Conservation (phyloP, 2,888 invertebrate species). For the Escarpia spicata region DNA sequence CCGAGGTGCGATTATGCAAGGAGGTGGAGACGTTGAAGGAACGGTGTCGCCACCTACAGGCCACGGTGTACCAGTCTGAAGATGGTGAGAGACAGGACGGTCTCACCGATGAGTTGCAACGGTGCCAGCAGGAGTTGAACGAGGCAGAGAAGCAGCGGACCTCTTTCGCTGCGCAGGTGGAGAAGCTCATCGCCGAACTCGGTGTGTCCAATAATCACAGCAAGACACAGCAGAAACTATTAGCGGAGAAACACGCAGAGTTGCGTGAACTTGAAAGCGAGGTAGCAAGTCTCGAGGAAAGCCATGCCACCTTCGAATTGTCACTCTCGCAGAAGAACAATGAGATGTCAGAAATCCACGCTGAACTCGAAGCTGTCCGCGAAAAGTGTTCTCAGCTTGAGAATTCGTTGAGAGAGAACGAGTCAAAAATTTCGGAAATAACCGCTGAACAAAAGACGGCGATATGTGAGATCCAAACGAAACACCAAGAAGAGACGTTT, state of each 20-base stretch:
- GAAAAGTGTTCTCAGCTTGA: neutral
- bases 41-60: conserved; percentile 2
- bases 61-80: neutral
- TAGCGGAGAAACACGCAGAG: neutral
- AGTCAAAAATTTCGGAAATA: neutral
- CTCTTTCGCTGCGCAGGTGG: neutral
- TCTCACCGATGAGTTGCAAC: neutral
- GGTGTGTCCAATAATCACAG: neutral
- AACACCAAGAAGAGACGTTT: conserved; percentile 29
- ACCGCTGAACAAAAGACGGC: neutral
- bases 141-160: neutral
- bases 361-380: neutral
- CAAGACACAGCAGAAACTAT: neutral
- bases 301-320: neutral
- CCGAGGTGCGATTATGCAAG: neutral
- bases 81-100: neutral
- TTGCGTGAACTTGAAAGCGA: neutral
- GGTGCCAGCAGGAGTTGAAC: neutral
- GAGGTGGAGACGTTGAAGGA: neutral
- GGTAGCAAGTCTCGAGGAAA: neutral
- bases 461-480: neutral
- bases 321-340: neutral
- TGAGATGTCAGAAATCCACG: neutral
- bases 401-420: neutral
- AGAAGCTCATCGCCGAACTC: neutral